phyloP scores from a whole-genome alignment of 2,113 vertebrate genomes.

The Thymallus thymallus region DNA sequence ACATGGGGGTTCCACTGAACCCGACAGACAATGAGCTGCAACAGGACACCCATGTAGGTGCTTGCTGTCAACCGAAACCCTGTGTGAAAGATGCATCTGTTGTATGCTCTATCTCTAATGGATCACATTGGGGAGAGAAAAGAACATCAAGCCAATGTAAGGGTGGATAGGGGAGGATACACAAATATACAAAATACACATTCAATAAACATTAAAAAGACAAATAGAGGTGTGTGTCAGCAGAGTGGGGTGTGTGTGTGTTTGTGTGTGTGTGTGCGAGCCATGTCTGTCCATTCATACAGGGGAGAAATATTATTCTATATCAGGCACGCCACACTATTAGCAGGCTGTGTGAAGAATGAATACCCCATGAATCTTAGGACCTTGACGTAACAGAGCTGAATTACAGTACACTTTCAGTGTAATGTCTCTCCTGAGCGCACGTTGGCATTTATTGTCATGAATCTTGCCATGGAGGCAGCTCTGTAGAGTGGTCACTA shows the following conservation, averaged over 20 bases:
- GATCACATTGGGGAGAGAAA: not conserved
- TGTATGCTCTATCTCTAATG: not conserved
- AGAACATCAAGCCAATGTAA: not conserved
- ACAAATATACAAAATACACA: not conserved
- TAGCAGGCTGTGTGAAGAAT: constrained; percentile 1
- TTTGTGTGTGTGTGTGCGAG: not conserved
- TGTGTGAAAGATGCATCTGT: constrained; percentile 2
- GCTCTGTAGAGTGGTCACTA: too few relatives aligned
- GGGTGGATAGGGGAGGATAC: not conserved
- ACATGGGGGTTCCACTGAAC: not conserved
- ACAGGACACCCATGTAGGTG: not conserved
- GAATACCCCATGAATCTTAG: not conserved
- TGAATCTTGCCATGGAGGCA: too few relatives aligned
- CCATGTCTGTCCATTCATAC: too few relatives aligned
- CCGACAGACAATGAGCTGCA: not conserved
- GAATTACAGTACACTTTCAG: not conserved
- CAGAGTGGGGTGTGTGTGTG: not conserved
- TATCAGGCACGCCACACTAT: not conserved
- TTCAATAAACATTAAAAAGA: not conserved
- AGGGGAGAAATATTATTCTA: too few relatives aligned
- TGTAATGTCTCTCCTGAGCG: not conserved
- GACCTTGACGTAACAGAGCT: not conserved
- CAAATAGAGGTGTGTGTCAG: constrained; percentile 20
- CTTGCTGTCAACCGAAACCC: constrained; percentile 10
- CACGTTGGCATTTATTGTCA: too few relatives aligned